Conservation (phyloP, 92 coral and sea anemone genomes). For the Isaurus tuberculatus region DNA sequence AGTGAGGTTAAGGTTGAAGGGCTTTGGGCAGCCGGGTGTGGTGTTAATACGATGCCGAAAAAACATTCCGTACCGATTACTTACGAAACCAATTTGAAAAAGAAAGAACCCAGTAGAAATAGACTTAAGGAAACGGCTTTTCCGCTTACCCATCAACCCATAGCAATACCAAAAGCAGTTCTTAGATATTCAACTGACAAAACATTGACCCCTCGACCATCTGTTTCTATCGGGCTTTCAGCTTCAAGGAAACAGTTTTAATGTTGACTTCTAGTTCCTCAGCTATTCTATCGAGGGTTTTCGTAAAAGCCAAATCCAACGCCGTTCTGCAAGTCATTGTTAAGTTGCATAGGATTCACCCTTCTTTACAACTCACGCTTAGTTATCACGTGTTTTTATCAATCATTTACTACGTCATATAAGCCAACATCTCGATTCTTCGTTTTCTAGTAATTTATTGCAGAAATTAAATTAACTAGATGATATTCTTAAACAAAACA, state of each 20-base stretch:
- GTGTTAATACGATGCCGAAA: conserved; percentile 43
- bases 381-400: too few species aligned
- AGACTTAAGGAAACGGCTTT: conserved; percentile 29
- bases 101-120: conserved; percentile 34
- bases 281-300: too few species aligned
- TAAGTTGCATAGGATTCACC: neutral
- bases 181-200: conserved; percentile 73
- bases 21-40: conserved; percentile 74
- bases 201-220: conserved; percentile 58
- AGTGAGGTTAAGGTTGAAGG: conserved; percentile 65
- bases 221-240: conserved; percentile 75
- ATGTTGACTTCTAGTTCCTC: neutral
- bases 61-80: conserved; percentile 53
- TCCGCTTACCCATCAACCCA: conserved; percentile 55
- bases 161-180: conserved; percentile 85
- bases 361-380: neutral
- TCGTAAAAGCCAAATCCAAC: neutral
- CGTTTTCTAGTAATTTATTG: too few species aligned
- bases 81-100: conserved; percentile 60
- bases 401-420: too few species aligned
- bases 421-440: too few species aligned
- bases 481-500: too few species aligned
- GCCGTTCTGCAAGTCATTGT: neutral
- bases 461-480: too few species aligned
- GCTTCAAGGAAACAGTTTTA: conserved; percentile 34